A percentile compares a stretch with the other conserved stretches of the same genome.
Evolutionary conservation across 2,113 vertebrate genomes (phyloP).

Genomic region (Alectura lathami): DNA sequence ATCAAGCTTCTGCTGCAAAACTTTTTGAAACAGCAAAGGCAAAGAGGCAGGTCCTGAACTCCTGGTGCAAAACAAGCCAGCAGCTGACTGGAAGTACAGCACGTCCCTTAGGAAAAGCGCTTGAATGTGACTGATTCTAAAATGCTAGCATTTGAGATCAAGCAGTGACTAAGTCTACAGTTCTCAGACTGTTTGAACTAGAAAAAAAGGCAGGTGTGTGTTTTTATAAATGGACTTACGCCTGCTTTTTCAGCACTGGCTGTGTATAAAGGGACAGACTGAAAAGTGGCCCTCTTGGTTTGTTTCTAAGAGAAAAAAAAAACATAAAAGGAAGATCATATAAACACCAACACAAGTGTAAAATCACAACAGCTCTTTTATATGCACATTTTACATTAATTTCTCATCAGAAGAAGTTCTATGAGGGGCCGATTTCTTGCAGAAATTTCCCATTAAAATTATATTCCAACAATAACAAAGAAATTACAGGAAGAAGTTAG

Average conservation of each 20-base stretch:
- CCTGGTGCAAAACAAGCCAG: not conserved
- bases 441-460: not conserved
- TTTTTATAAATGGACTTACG: not conserved
- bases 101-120: not conserved
- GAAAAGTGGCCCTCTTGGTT: not conserved
- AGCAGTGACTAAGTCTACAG: not conserved
- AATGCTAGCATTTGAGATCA: not conserved
- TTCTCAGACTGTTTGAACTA: not conserved
- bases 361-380: not conserved
- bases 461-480: conserved; percentile 8
- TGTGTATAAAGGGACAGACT: not conserved
- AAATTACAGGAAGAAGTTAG: not conserved
- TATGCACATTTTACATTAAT: not conserved
- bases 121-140: not conserved
- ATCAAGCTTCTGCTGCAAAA: not conserved
- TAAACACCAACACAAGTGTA: not conserved
- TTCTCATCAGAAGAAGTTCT: conserved; percentile 3
- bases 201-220: not conserved
- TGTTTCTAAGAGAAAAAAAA: not conserved
- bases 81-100: not conserved
- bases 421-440: not conserved
- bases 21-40: not conserved
- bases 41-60: not conserved
- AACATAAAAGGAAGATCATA: not conserved
- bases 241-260: not conserved